phyloP scores from a whole-genome alignment of 2,797 vertebrate species.

The Echeneis naucrates region DNA sequence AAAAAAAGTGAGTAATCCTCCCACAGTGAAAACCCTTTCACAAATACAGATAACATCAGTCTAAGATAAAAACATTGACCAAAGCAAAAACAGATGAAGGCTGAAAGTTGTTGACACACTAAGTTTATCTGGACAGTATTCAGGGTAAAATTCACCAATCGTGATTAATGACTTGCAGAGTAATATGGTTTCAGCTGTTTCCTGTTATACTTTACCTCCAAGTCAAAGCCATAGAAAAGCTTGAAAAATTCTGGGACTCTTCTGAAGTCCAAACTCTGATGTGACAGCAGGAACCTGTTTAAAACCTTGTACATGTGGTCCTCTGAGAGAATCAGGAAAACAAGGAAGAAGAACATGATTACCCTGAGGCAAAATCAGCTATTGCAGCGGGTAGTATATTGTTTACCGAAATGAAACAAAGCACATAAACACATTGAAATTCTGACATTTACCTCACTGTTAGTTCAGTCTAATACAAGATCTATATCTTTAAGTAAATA shows the following conservation, averaged over 20 bases:
- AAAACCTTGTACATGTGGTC: slow-evolving; percentile 95
- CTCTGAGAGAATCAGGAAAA: slow-evolving; percentile 80
- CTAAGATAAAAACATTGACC: slow-evolving; percentile 19
- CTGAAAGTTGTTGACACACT: slow-evolving; percentile 35
- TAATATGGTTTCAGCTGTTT: background rate
- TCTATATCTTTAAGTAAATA: slow-evolving; percentile 12
- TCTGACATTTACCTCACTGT: background rate
- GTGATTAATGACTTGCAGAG: background rate
- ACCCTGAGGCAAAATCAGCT: background rate
- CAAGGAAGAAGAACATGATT: background rate
- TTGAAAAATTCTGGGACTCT: slow-evolving; percentile 95
- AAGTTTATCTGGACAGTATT: slow-evolving; percentile 37
- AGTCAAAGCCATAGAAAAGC: slow-evolving; percentile 93
- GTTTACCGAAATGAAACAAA: background rate
- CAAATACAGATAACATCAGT: slow-evolving; percentile 33
- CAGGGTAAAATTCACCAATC: background rate
- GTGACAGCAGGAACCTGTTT: slow-evolving; percentile 92
- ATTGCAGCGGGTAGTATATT: background rate
- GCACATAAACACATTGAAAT: background rate
- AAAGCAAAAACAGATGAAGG: slow-evolving; percentile 52
- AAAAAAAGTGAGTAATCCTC: slow-evolving; percentile 17
- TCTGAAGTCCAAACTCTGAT: slow-evolving; percentile 90
- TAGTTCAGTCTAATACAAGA: background rate
- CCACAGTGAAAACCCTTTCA: background rate
- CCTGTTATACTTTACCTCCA: slow-evolving; percentile 86